Evolutionary conservation across 1,140 invertebrate species (phyloP).

Genomic region (Scaptomyza pallida): DNA sequence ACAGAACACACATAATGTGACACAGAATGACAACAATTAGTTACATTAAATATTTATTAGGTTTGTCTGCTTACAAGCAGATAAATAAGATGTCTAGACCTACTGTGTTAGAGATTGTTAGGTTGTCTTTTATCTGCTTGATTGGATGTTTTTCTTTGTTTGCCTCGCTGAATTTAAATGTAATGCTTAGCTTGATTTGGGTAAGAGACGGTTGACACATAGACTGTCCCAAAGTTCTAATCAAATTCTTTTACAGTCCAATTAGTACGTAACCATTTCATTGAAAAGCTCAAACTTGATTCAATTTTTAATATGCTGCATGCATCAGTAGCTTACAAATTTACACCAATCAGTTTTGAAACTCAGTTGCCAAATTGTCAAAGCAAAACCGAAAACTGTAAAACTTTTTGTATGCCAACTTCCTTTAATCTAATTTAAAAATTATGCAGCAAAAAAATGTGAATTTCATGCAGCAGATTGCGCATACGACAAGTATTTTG

Average conservation of each 20-base stretch:
- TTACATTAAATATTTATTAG: constrained; percentile 54
- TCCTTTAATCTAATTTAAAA: constrained; percentile 1
- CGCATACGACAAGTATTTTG: constrained; percentile 3
- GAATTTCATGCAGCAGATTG: constrained; percentile 2
- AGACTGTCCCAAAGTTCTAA: not conserved
- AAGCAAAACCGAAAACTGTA: not conserved
- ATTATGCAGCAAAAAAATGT: not conserved
- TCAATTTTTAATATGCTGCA: not conserved
- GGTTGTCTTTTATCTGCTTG: constrained; percentile 15
- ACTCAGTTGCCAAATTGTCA: no score
- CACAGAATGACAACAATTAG: constrained; percentile 44
- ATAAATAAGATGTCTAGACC: constrained; percentile 35
- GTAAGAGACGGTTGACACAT: not conserved
- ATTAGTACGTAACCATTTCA: not conserved
- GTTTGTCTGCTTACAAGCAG: constrained; percentile 27
- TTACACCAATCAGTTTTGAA: no score
- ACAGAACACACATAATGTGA: not conserved
- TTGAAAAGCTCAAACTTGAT: not conserved
- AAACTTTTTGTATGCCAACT: not conserved
- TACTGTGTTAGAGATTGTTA: not conserved
- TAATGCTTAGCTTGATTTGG: constrained; percentile 67
- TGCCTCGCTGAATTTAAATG: constrained; percentile 51
- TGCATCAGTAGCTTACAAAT: no score
- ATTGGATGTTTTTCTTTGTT: constrained; percentile 15
- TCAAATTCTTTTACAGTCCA: not conserved